These are phyloP conservation scores for Balaenoptera acutorostrata DNA, from an alignment of 2,113 vertebrate genomes.

Conservation along the genomic window DNA sequence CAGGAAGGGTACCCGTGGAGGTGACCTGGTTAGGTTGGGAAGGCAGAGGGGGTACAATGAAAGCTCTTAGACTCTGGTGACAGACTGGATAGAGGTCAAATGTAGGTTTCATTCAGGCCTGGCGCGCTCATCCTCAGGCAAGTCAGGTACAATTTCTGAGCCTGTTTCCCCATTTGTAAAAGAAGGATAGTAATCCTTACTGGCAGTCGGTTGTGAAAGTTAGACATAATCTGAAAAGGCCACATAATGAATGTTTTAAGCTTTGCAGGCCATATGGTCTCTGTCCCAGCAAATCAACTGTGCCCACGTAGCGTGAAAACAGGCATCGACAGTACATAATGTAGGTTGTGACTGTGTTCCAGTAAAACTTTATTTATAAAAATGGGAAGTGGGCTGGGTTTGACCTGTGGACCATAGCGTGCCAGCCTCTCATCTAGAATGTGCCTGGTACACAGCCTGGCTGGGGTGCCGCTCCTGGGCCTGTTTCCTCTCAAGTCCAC, in stretches of 20 bases:
- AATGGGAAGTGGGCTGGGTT: background rate
- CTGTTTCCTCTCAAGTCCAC: background rate
- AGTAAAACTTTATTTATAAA: slow-evolving; percentile 31
- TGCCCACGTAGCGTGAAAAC: background rate
- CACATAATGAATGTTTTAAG: background rate
- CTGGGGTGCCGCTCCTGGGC: background rate
- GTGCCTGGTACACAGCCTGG: background rate
- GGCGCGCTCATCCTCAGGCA: background rate
- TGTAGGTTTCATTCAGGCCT: background rate
- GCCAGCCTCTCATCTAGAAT: background rate
- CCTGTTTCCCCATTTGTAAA: background rate
- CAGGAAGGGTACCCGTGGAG: background rate
- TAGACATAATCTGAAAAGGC: background rate
- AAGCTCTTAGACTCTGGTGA: background rate
- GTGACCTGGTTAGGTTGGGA: background rate
- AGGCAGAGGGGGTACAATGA: background rate
- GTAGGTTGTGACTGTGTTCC: background rate
- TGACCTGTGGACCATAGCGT: background rate
- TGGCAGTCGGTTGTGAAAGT: background rate
- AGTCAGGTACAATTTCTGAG: background rate
- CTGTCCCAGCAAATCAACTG: background rate
- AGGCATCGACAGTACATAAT: background rate
- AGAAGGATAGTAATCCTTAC: background rate
- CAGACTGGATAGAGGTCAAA: background rate
- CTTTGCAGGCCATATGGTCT: background rate